Evolutionary conservation across 2,888 invertebrate genomes (phyloP).

Genomic region (Melanostoma scalare): DNA sequence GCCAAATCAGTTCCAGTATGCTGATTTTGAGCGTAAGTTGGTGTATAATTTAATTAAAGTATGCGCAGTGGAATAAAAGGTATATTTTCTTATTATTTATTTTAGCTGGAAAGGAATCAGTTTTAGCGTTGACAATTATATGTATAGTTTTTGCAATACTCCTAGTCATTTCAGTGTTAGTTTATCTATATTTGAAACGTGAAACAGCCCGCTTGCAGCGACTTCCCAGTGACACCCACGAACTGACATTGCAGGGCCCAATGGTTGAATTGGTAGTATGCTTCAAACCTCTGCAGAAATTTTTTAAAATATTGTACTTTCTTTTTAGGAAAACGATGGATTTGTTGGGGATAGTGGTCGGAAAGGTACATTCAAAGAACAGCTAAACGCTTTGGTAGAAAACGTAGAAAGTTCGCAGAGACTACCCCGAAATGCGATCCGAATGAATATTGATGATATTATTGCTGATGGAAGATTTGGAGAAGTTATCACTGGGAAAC

Average conservation of each 20-base stretch:
- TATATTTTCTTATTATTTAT: neutral
- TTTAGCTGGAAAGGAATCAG: slow-evolving; percentile 76
- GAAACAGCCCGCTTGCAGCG: slow-evolving; percentile 76
- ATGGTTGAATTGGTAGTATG: slow-evolving; percentile 86
- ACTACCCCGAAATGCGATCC: slow-evolving; percentile 87
- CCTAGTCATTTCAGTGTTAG: slow-evolving; percentile 84
- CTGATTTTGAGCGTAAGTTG: slow-evolving; percentile 82
- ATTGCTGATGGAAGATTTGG: slow-evolving; percentile 91
- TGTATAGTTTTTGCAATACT: slow-evolving; percentile 88
- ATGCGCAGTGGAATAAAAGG: neutral
- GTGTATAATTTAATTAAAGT: neutral
- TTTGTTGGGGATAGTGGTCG: slow-evolving; percentile 90
- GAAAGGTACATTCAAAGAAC: slow-evolving; percentile 89
- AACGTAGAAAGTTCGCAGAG: slow-evolving; percentile 83
- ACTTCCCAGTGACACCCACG: slow-evolving; percentile 84
- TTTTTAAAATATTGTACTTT: slow-evolving; percentile 13
- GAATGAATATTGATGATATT: slow-evolving; percentile 87
- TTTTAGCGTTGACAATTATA: slow-evolving; percentile 84
- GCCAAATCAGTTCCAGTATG: slow-evolving; percentile 73
- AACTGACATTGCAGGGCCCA: slow-evolving; percentile 90
- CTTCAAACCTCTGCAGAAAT: neutral
- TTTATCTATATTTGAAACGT: slow-evolving; percentile 82
- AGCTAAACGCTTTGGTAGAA: slow-evolving; percentile 86
- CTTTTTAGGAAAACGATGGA: slow-evolving; percentile 87
- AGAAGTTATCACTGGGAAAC: slow-evolving; percentile 87